Base-by-base conservation (phyloP, 2,113 vertebrate genomes). In the Procapra przewalskii region DNA sequence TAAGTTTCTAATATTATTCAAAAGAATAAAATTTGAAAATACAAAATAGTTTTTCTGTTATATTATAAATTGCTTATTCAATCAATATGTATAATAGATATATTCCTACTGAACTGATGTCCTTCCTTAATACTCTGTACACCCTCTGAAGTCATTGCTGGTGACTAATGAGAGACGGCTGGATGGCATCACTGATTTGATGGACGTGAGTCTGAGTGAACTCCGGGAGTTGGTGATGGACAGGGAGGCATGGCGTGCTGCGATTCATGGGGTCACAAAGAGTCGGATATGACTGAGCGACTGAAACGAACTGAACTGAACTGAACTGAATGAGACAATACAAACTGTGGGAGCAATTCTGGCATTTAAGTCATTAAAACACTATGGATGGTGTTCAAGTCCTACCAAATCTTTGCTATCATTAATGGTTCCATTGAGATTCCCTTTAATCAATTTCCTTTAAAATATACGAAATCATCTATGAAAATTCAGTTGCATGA, bases 1-100 rank as follows among this genome's bases (percentile, higher is more conserved):
- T 94, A 84, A 80, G n/a, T 95, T 60, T 31, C 45, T 60, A 21
- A 48, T 43, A 52, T 75, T 92, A 86, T 55, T 91, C 25, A 64
- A 81, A 52, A 83, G 33, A 59, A 91, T 16, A 82, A 82, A 43
- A 50, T 83, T 95, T 86, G 36, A 27, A 85, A 82, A 54, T 52
- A 55, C 43, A 3, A 50, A 64, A 25, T 91, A 48, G 11, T 59
- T 93, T 55, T 43, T 91, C 17, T 67, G 57, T 23, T 13, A 3
- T 55, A 33, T 3, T 79, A 0, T 62, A 75, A 91, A 45, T 88
- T 52, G 7, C 17, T 93, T 90, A 77, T 75, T 31, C 52, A 93
- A 84, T 71, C 67, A 55, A 29, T 81, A 33, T 52, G 31, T 80
- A 9, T 84, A 88, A 25, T 59, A 55, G 14, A 54, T 59, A 6